These are phyloP conservation scores for Hydroisotoma schaefferi DNA, from an alignment of 2,888 invertebrate genomes.

Conservation along the genomic window DNA sequence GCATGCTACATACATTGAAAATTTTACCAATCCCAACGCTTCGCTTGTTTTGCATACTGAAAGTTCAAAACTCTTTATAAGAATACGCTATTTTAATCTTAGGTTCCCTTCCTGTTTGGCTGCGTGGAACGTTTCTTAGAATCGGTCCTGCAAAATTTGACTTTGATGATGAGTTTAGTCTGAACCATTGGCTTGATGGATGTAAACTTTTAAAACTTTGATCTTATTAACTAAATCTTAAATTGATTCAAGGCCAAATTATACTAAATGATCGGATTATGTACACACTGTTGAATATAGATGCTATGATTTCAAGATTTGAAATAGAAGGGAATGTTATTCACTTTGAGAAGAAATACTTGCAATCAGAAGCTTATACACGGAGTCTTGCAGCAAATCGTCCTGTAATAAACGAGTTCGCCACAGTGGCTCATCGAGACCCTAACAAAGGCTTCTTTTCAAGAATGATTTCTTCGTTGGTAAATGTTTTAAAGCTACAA, in stretches of 20 bases:
- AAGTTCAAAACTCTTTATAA: too few relatives aligned
- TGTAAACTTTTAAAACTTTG: slow-evolving; percentile 38
- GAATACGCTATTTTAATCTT: not conserved
- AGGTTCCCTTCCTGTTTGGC: slow-evolving; percentile 54
- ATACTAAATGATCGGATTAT: not conserved
- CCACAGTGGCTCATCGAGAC: slow-evolving; percentile 55
- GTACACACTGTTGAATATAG: not conserved
- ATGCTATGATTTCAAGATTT: slow-evolving; percentile 44
- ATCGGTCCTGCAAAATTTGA: slow-evolving; percentile 58
- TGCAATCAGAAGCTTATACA: slow-evolving; percentile 55
- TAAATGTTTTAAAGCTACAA: slow-evolving; percentile 14
- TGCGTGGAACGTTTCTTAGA: slow-evolving; percentile 53
- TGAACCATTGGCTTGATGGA: slow-evolving; percentile 57
- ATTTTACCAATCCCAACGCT: too few relatives aligned
- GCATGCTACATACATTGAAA: too few relatives aligned
- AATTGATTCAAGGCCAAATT: not conserved
- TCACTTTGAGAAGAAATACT: slow-evolving; percentile 51
- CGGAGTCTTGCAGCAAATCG: slow-evolving; percentile 53
- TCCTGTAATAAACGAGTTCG: slow-evolving; percentile 56
- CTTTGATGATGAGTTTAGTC: slow-evolving; percentile 49
- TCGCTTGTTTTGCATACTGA: too few relatives aligned
- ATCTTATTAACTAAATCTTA: not conserved
- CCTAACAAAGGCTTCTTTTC: slow-evolving; percentile 56
- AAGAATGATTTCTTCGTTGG: slow-evolving; percentile 48
- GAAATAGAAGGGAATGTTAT: slow-evolving; percentile 43